A percentile compares a stretch with the other conserved stretches of the same genome.
These are phyloP conservation scores for Brachylomia viminalis DNA, from an alignment of 2,888 invertebrate species.

Conservation along the genomic window DNA sequence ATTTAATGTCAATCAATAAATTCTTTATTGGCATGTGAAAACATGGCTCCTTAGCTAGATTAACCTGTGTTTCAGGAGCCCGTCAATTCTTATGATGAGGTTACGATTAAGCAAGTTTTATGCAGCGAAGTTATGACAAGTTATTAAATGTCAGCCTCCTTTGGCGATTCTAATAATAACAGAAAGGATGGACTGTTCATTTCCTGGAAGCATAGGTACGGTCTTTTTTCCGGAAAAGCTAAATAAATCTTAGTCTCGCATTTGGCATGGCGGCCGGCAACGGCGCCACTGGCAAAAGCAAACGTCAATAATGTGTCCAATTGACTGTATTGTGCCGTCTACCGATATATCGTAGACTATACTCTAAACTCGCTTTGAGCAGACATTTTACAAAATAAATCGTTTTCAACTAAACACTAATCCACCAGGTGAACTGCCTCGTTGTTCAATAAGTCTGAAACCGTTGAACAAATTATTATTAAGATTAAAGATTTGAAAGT, in stretches of 20 bases:
- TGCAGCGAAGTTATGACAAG: too few relatives aligned
- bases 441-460: background rate
- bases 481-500: background rate
- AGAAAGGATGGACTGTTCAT: background rate
- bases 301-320: constrained; percentile 45
- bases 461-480: too few relatives aligned
- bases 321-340: constrained; percentile 6
- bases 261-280: background rate
- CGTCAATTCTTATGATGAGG: too few relatives aligned
- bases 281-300: background rate
- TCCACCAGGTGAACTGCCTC: background rate
- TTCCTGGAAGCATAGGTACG: background rate
- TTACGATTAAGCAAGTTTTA: too few relatives aligned
- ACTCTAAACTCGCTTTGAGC: background rate
- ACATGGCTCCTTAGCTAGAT: too few relatives aligned
- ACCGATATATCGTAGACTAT: background rate
- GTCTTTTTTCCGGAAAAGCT: background rate
- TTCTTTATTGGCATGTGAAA: too few relatives aligned
- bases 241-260: constrained; percentile 10
- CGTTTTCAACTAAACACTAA: background rate
- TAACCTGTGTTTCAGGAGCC: too few relatives aligned
- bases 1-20: background rate
- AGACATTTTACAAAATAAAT: constrained; percentile 17
- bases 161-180: background rate
- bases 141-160: background rate